Evolutionary conservation across 2,113 vertebrate genomes (phyloP), one percentile per base, ranked within the genome.

Genomic region (Ivindomyrus marchei): DNA sequence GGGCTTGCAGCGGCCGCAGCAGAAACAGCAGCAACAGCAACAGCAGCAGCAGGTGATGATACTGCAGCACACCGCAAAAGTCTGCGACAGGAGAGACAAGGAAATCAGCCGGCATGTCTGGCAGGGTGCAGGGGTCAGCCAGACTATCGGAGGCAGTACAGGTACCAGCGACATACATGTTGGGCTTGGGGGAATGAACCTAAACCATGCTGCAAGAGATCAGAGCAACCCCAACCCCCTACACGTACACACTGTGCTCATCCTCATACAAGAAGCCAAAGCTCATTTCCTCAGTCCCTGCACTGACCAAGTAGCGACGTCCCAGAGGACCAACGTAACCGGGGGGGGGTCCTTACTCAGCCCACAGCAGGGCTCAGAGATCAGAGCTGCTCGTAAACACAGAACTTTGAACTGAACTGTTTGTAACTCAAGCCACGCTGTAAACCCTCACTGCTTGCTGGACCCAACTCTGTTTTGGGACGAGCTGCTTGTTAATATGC

Each of bases 1-100:
- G 0, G 96, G 97, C 90, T 94, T 96, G 88, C 97, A 98, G 0
- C 93, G 93, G 49, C 98, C 98, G 0, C 98, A 99, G 94, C 98
- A 99, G 92, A 97, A 98, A 89, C 95, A 98, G 88, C 97, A 98
- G 93, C 97, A 99, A 88, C 97, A 98, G 92, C 97, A 98, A 19
- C 97, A 99, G 42, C 97, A 99, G 91, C 98, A 99, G 89, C 98
- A 97, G 77, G 97, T 97, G 88, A 97, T 93, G 10, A 96, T 21
- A 0, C 95, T 92, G 0, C 97, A 98, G 91, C 97, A 97, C 31
- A 97, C 52, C 0, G 95, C 91, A 90, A 97, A 94, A 0, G 95
- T 94, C 98, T 99, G 93, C 7, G 19, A 87, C 36, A 89, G 36
- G 39, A 89, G 27, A 84, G 21, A 80, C n/a, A 1, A 10, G n/a